These are phyloP conservation scores for Ceramica pisi DNA, from an alignment of 2,888 invertebrate species.

Conservation along the genomic window DNA sequence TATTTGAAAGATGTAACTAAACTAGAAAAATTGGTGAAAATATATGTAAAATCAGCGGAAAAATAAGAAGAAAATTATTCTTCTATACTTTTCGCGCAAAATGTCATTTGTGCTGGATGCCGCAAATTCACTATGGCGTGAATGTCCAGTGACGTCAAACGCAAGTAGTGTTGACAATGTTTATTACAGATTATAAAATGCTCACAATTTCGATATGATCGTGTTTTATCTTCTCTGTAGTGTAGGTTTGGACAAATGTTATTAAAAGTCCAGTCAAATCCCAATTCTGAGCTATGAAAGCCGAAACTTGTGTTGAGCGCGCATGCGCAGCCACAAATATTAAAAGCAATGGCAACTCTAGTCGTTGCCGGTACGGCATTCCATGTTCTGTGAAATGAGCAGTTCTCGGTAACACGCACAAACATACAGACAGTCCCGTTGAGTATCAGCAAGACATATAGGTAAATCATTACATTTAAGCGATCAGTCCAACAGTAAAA, in stretches of 20 bases:
- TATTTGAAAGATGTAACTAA: background rate
- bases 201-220: too few relatives aligned
- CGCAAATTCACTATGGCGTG: background rate
- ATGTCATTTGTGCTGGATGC: background rate
- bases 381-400: constrained; percentile 37
- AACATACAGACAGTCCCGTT: constrained; percentile 47
- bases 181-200: too few relatives aligned
- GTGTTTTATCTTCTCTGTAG: background rate
- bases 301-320: background rate
- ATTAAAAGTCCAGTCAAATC: too few relatives aligned
- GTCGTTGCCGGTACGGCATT: background rate
- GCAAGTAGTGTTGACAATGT: too few relatives aligned
- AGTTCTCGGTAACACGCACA: constrained; percentile 45
- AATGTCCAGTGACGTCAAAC: background rate
- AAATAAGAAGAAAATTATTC: background rate
- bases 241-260: background rate
- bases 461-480: constrained; percentile 17
- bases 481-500: constrained; percentile 1
- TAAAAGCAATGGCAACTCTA: background rate
- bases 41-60: background rate
- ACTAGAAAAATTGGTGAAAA: background rate
- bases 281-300: background rate
- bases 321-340: background rate
- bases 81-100: too few relatives aligned
- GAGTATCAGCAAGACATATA: constrained; percentile 33